Base-by-base conservation (phyloP, 2,888 invertebrate species). In the Drosophila neotestacea region DNA sequence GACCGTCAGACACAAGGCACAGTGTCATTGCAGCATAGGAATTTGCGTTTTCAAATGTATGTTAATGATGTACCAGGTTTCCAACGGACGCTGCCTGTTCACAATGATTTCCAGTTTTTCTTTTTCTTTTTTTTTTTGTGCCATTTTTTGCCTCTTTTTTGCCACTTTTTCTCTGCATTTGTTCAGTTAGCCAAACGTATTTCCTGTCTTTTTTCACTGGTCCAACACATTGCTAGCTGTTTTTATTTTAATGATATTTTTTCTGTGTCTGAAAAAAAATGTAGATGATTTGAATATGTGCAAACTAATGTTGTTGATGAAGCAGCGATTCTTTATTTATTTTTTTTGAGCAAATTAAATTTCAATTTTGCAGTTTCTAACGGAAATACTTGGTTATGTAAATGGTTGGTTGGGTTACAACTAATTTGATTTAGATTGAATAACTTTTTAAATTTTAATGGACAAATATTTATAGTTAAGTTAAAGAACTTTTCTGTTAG, bases 31-130 rank as follows among this genome's bases (percentile, higher is more conserved):
- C 51, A 60, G 55, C 71, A 52, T 30, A 76, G 80, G 82, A 80
- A 82, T 87, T 78, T 89, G 73, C 82, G 80, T 87, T 89, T 81
- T 87, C 89, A 86, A 85, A 88, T 87, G 76, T 89, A 89, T 86
- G 85, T 86, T 88, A 85, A 85, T 85, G 85, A 85, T 88, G 79
- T 70, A 55, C 59, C 56, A 69, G 73, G 63, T 78, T 78, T 78
- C 58, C 64, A 60, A 36, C 58, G 69, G 38, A 34, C 30, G 13
- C 42, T 39, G 51, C 28, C 28, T 38, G 27, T 28, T 44, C 44
- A 52, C 59, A 65, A 52, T 84, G 88, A 87, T 79, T 82, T 85
- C 70, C 72, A 85, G 70, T 71, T 85, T 75, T 69, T 63, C 39
- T 51, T 28, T 44, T 4, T n/a, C 16, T 13, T 9, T 42, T 13